A percentile compares a stretch with the other conserved stretches of the same genome.
These are phyloP conservation scores for Lydus trimaculatus DNA, from an alignment of 2,888 invertebrate species.

Conservation along the genomic window DNA sequence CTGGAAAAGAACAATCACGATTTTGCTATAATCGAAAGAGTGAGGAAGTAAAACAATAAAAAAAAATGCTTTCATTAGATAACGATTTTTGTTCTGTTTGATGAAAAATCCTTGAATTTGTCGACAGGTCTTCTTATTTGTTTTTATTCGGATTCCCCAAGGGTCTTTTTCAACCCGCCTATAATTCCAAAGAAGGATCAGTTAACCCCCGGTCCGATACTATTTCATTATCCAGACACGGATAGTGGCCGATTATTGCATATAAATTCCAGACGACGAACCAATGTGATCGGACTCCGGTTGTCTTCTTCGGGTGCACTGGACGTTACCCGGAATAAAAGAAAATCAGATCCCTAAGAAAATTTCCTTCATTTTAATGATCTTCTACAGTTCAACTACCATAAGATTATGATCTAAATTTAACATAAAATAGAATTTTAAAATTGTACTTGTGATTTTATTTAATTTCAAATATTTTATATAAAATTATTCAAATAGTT, in stretches of 20 bases:
- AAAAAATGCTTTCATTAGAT: neutral
- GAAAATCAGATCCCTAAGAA: slow-evolving; percentile 36
- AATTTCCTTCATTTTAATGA: slow-evolving; percentile 31
- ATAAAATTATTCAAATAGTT: neutral
- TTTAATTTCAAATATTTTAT: neutral
- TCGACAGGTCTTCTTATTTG: slow-evolving; percentile 17
- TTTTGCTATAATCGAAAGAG: too few relatives aligned
- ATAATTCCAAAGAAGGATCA: slow-evolving; percentile 8
- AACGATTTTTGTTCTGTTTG: neutral
- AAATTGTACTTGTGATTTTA: neutral
- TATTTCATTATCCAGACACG: slow-evolving; percentile 52
- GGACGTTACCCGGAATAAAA: slow-evolving; percentile 34
- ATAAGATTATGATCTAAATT: slow-evolving; percentile 3
- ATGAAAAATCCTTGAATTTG: neutral
- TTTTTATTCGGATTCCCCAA: slow-evolving; percentile 25
- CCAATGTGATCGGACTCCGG: slow-evolving; percentile 29
- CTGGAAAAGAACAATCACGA: slow-evolving; percentile 29
- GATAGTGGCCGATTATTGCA: slow-evolving; percentile 55
- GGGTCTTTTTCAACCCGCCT: slow-evolving; percentile 14
- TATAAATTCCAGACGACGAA: slow-evolving; percentile 54
- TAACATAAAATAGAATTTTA: neutral
- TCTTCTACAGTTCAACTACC: slow-evolving; percentile 22
- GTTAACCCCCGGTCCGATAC: slow-evolving; percentile 37
- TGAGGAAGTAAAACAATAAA: neutral
- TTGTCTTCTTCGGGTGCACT: slow-evolving; percentile 14